phyloP scores from a whole-genome alignment of 2,113 vertebrate species.

The Labrus mixtus region DNA sequence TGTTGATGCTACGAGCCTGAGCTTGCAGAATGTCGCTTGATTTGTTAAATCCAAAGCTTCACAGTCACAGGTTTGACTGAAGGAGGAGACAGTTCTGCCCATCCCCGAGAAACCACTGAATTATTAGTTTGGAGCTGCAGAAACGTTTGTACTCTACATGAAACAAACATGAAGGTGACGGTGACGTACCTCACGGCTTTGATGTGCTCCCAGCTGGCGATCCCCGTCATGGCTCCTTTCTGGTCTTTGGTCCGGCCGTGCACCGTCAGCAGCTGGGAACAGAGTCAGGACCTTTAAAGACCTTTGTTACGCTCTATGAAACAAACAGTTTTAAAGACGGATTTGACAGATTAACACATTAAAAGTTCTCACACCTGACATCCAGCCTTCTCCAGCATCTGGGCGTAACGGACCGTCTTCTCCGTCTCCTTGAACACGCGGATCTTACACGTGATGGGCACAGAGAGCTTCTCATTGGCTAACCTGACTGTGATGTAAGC shows the following conservation, averaged over 20 bases:
- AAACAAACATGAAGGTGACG: not conserved
- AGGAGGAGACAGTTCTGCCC: too few species aligned
- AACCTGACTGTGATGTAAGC: constrained; percentile 85
- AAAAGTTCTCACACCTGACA: constrained; percentile 88
- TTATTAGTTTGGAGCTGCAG: too few species aligned
- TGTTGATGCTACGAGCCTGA: too few species aligned
- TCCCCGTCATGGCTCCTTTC: constrained; percentile 91
- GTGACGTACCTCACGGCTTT: constrained; percentile 89
- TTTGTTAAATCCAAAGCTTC: too few species aligned
- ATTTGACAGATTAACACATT: not conserved
- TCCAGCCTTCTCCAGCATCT: constrained; percentile 96
- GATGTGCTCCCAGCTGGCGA: constrained; percentile 97
- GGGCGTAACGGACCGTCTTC: constrained; percentile 93
- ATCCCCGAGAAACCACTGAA: too few species aligned
- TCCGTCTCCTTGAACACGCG: constrained; percentile 94
- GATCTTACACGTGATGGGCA: constrained; percentile 98
- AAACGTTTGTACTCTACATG: too few species aligned
- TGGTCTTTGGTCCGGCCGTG: constrained; percentile 98
- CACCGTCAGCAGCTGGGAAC: constrained; percentile 89
- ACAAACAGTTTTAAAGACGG: not conserved
- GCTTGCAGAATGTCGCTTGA: too few species aligned
- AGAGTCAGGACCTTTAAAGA: not conserved
- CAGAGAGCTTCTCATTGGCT: constrained; percentile 93
- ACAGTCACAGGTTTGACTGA: too few species aligned
- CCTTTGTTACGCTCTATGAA: not conserved